Percentiles rank a stretch among this genome's conserved stretches.
phyloP scores from a whole-genome alignment of 2,797 vertebrate genomes.

The Xenops minutus region DNA sequence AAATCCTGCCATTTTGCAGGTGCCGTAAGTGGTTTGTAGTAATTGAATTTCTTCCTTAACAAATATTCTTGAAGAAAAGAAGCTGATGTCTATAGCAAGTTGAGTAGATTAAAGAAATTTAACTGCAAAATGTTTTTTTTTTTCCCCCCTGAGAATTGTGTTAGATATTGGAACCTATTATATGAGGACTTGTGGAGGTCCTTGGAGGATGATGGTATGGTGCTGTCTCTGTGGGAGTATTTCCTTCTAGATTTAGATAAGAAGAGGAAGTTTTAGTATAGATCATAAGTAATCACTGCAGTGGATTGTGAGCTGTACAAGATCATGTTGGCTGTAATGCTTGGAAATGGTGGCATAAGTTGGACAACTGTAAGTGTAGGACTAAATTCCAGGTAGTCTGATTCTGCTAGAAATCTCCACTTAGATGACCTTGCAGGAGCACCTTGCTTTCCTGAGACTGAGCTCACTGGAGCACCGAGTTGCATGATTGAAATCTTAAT shows the following conservation, averaged over 20 bases:
- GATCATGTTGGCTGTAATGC: background rate
- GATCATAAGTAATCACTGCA: background rate
- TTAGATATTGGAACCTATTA: background rate
- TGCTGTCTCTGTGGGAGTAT: background rate
- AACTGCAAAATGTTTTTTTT: background rate
- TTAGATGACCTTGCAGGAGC: background rate
- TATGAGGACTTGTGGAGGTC: background rate
- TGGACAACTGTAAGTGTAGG: background rate
- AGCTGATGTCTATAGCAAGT: background rate
- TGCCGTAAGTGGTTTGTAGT: background rate
- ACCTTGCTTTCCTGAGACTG: background rate
- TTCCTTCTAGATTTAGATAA: background rate
- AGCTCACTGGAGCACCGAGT: background rate
- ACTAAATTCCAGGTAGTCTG: background rate
- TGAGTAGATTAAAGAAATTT: background rate
- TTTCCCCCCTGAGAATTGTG: background rate
- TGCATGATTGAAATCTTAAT: background rate
- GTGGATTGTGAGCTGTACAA: background rate
- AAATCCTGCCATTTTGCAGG: background rate
- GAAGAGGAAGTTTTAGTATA: background rate
- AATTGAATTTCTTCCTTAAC: background rate
- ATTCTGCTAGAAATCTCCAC: background rate
- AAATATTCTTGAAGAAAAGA: background rate
- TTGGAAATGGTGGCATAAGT: background rate
- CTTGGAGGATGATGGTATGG: background rate